These are phyloP conservation scores for Falco concolor DNA, from an alignment of 2,797 vertebrate genomes.

Conservation along the genomic window DNA sequence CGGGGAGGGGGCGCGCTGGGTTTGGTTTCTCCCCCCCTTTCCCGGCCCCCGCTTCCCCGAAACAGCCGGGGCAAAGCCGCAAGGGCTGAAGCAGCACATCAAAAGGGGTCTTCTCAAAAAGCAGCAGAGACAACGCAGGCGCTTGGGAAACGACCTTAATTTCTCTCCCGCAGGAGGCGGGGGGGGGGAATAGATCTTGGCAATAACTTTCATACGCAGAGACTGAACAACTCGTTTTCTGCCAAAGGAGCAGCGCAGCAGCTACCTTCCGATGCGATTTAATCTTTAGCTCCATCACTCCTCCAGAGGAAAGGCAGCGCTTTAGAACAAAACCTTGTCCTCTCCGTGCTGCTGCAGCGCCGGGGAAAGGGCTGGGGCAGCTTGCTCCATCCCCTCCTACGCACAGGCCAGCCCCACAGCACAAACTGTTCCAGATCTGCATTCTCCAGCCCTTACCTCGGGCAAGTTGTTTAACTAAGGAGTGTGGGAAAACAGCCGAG, in stretches of 20 bases:
- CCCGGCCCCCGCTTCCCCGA: too few species aligned
- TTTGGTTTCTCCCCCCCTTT: not conserved
- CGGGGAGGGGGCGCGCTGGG: not conserved
- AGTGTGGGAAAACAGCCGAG: not conserved
- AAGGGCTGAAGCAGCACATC: not conserved
- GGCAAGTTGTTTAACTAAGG: not conserved
- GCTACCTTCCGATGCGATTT: not conserved
- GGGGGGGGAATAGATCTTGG: not conserved
- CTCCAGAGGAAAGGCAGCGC: not conserved
- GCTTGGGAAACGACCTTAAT: slow-evolving; percentile 20
- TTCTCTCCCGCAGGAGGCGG: not conserved
- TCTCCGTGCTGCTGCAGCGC: not conserved
- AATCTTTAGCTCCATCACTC: not conserved
- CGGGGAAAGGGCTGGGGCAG: not conserved
- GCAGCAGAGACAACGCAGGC: not conserved
- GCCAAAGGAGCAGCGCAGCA: slow-evolving; percentile 21
- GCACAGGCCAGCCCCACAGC: not conserved
- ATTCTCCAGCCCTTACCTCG: not conserved
- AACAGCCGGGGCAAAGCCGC: not conserved
- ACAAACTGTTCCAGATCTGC: not conserved
- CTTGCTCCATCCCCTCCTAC: not conserved
- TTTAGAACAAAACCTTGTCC: not conserved
- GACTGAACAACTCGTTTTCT: not conserved
- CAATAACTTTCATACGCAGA: not conserved
- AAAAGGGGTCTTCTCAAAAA: not conserved